Evolutionary conservation across 2,113 vertebrate species (phyloP), one percentile per base, ranked within the genome.

Genomic region (Campylomormyrus numenius): DNA sequence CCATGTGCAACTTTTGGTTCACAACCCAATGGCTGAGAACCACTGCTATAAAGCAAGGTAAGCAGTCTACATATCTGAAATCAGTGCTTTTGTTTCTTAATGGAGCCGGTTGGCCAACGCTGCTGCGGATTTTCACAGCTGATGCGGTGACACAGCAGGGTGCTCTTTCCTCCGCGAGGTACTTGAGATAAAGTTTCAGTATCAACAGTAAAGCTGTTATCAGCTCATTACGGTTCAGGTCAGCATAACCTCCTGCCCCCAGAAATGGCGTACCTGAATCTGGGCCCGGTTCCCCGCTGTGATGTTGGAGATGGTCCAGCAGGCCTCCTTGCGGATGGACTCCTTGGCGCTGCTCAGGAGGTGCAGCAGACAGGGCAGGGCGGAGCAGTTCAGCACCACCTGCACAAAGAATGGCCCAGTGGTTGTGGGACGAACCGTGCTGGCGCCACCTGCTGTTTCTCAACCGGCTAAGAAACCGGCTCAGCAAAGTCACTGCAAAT

Each of bases 301-400:
- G 95, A 99, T 99, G 91, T 99, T 99, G 45, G 98, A 99, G 93
- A 99, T 98, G 90, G 98, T 99, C 98, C 98, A 99, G 93, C 98
- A 99, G 0, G 98, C 98, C 93, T 99, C 98, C 94, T 99, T 99
- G 91, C 98, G 96, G 91, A 99, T 99, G 42, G 98, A 99, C 91
- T 99, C 98, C 94, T 99, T 99, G 91, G 97, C 97, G 13, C 98
- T 99, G 93, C 98, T 99, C 93, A 99, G 94, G 48, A 99, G 96
- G 93, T 99, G 98, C 48, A 99, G 97, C 89, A 99, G 97, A 92
- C 98, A 99, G 88, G 98, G 98, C 88, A 99, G 95, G 85, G 98
- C 98, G 0, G 98, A 99, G 93, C 98, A 99, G 95, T 99, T 99
- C 91, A 99, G 95, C 91, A 99, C 99, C 92, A 99, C 98, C 98